Base-by-base conservation (phyloP, 2,797 vertebrate genomes). In the Esox lucius region DNA sequence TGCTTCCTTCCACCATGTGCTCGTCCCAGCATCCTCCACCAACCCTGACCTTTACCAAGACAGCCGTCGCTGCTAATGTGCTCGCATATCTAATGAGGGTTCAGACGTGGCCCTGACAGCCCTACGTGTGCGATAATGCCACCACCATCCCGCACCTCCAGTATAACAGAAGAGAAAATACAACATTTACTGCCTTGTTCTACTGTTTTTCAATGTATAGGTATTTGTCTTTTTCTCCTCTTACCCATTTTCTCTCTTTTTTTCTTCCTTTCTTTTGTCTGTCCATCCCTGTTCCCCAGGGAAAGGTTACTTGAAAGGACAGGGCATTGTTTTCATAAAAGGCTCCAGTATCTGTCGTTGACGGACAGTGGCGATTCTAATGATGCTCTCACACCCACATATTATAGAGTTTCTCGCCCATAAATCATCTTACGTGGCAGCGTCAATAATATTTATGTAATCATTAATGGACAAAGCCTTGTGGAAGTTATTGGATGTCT, bases 31-130 rank as follows among this genome's bases (percentile, higher is more conserved):
- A 90, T 92, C 92, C 89, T 91, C 92, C 89, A 90, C 91, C 88
- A 92, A 90, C 87, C 89, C 90, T 94, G 93, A 95, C 94, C 93
- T 95, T 95, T 94, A 93, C 87, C 90, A 80, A 93, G 93, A 94
- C 92, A 93, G 92, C 87, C 87, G 75, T 91, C 90, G 89, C 76
- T 71, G 82, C 91, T 93, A 94, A 93, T 94, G 93, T 85, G 89
- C 90, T 89, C 81, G 93, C 93, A 93, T 95, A 91, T 93, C 87
- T 94, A 94, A 95, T 93, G 92, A 49, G 28, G 26, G 68, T 35
- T 86, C 84, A 86, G 87, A 89, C 88, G 91, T 92, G 85, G 87
- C 86, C 84, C 89, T 91, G 91, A 92, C 91, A 92, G 88, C 77
- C 56, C 79, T 73, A 79, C 85, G 86, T 83, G 84, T 82, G 80